phyloP scores from a whole-genome alignment of 1,140 invertebrate species.

The Oryzaephilus surinamensis region DNA sequence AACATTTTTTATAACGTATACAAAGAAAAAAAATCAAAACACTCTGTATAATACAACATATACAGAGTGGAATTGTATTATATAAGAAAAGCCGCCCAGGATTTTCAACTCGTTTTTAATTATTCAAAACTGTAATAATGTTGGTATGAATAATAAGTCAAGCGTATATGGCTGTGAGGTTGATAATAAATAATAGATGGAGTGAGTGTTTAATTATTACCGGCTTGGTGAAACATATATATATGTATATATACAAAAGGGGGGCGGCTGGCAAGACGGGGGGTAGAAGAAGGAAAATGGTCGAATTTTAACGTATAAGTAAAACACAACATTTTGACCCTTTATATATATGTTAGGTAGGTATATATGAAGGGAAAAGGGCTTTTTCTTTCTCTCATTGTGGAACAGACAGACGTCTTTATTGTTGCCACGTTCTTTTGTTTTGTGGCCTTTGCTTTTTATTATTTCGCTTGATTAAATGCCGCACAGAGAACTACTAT shows the following conservation, averaged over 20 bases:
- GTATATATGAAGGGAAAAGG: neutral
- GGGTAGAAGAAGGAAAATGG: no score
- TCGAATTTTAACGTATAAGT: no score
- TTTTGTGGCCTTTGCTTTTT: constrained; percentile 12
- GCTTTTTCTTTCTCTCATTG: neutral
- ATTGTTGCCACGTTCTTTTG: constrained; percentile 11
- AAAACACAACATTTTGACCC: no score
- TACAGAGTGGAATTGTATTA: no score
- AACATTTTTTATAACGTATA: no score
- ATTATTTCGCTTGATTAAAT: constrained; percentile 19
- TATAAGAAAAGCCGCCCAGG: no score
- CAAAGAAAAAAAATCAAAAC: no score
- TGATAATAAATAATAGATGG: constrained; percentile 26
- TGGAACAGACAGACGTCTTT: constrained; percentile 11
- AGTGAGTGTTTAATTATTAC: constrained; percentile 23
- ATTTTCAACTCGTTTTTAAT: constrained; percentile 19
- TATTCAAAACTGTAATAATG: constrained; percentile 28
- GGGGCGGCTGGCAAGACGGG: neutral
- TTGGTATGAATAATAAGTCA: constrained; percentile 29
- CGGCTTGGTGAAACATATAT: constrained; percentile 6
- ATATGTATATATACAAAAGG: neutral
- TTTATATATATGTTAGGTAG: no score
- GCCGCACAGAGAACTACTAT: no score
- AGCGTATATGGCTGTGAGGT: constrained; percentile 23
- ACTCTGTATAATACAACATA: no score